These are phyloP conservation scores for Aphelenchoides bicaudatus DNA, from an alignment of 2,888 invertebrate species.

Conservation along the genomic window DNA sequence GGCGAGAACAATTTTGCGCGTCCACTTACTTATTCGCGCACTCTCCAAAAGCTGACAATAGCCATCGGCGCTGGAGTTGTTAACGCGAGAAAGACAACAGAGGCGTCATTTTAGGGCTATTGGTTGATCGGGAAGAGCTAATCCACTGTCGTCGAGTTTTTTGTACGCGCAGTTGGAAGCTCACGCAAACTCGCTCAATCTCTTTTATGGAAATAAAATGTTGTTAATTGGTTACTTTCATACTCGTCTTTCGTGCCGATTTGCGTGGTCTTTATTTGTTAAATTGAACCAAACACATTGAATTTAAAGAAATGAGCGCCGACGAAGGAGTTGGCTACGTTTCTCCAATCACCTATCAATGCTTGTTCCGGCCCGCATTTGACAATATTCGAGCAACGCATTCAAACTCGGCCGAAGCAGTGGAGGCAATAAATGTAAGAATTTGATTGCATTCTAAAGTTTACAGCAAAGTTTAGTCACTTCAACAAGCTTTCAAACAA, in stretches of 20 bases:
- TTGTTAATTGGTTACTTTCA: too few species aligned
- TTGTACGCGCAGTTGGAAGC: neutral
- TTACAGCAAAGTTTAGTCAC: constrained; percentile 21
- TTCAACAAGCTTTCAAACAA: constrained; percentile 36
- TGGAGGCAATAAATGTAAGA: constrained; percentile 46
- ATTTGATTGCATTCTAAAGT: neutral
- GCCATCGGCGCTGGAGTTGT: too few species aligned
- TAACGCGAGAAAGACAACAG: too few species aligned
- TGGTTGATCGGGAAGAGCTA: too few species aligned
- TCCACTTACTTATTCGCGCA: too few species aligned
- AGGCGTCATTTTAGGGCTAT: too few species aligned
- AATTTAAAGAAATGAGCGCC: constrained; percentile 21
- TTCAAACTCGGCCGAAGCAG: constrained; percentile 39
- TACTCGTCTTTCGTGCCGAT: constrained; percentile 1
- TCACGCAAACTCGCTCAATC: neutral
- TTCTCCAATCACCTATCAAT: constrained; percentile 56
- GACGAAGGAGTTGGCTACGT: constrained; percentile 42
- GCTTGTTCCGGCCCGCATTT: constrained; percentile 49
- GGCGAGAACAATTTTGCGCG: too few species aligned
- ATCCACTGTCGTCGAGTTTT: constrained; percentile 3
- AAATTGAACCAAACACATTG: too few species aligned
- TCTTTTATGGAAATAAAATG: neutral
- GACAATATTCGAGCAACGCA: constrained; percentile 42
- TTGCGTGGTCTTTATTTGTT: neutral
- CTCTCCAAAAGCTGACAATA: too few species aligned